Evolutionary conservation across 2,797 vertebrate species (phyloP).

Genomic region (Propithecus deckenii): DNA sequence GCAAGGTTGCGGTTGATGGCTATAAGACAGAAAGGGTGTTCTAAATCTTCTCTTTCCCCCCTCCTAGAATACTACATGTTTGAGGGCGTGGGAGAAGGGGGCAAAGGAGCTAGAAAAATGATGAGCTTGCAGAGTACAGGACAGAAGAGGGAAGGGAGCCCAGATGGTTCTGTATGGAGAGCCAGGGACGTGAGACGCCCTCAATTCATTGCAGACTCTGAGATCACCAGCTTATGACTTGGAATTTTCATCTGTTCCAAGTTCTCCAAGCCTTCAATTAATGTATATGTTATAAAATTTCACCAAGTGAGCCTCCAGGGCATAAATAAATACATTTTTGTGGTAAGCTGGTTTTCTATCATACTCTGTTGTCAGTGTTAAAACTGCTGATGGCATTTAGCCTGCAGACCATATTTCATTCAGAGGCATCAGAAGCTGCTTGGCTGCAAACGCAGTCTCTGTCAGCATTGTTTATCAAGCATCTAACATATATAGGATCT

Average conservation of each 20-base stretch:
- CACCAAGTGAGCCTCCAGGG: conserved; percentile 24
- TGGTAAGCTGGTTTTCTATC: neutral
- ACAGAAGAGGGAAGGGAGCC: neutral
- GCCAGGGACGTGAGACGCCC: neutral
- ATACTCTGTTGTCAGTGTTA: neutral
- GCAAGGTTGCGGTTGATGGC: neutral
- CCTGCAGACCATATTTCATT: neutral
- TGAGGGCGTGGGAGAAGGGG: neutral
- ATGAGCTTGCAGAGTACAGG: neutral
- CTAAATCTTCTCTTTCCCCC: neutral
- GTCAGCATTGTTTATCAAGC: neutral
- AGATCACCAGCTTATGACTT: conserved; percentile 20
- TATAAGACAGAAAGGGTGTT: conserved; percentile 3
- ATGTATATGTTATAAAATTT: neutral
- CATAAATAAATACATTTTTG: neutral
- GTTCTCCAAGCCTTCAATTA: neutral
- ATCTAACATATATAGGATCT: neutral
- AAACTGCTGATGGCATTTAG: neutral
- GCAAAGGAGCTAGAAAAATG: neutral
- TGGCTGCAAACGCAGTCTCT: neutral
- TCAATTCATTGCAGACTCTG: conserved; percentile 10
- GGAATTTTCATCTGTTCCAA: neutral
- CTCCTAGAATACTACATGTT: neutral
- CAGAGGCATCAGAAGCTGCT: neutral
- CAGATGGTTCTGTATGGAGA: neutral